Base-by-base conservation (phyloP, 2,113 vertebrate species). In the Tichodroma muraria region DNA sequence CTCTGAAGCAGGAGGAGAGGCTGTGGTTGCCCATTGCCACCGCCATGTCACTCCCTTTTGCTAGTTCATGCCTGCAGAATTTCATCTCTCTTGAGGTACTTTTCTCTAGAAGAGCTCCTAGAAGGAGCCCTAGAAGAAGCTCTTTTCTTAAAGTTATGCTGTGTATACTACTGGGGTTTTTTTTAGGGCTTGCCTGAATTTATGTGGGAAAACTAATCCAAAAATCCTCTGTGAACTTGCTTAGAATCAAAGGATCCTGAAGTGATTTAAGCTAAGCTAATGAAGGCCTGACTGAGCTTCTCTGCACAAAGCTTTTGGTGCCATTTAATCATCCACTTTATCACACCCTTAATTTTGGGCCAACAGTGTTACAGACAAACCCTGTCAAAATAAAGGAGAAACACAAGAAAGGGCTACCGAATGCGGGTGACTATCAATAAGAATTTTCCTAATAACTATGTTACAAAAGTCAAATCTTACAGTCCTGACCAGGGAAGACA, bases 241-340 rank as follows among this genome's bases (percentile, higher is more conserved):
- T 83, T 60, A 70, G 90, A 80, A 90, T 70, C 71, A 73, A 93
- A 95, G 82, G 61, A 85, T 59, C 82, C 82, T 70, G 68, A 47
- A 95, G 76, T 73, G 66, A 60, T 91, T 95, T 88, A 70, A 88
- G 59, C 57, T 56, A 27, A 93, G 70, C 69, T 95, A 91, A 95
- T 80, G 92, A 94, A 88, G 85, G 75, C 63, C 66, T 82, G 50
- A 53, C 40, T 64, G 81, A 94, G 28, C 66, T 78, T 65, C 44
- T 60, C 92, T 85, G 53, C 68, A 54, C 50, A 90, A 77, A 77
- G 68, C 25, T 85, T 68, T 85, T 0, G 0, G 30, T 73, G 47
- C 59, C 54, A 72, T 89, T 85, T 53, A 72, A 76, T 88, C 60
- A 88, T 45, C 20, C 37, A 20, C 64, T 77, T 82, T 33, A 85